Percentiles rank a stretch among this genome's conserved stretches.
Evolutionary conservation across 2,113 vertebrate species (phyloP).

Genomic region (Sphaerodactylus townsendi): DNA sequence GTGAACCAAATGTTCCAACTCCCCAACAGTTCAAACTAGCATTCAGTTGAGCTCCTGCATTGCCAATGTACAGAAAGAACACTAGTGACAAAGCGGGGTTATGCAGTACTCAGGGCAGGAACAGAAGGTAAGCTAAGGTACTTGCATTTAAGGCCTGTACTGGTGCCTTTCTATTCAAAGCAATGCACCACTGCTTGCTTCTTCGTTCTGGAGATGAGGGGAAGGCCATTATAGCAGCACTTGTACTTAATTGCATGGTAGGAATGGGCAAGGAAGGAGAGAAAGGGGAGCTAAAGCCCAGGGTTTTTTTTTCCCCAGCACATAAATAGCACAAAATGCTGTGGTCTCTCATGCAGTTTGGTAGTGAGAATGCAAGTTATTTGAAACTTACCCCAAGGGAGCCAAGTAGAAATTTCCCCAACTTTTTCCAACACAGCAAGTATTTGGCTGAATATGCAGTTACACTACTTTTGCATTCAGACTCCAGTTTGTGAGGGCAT

Average conservation of each 20-base stretch:
- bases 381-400: neutral
- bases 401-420: neutral
- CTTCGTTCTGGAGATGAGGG: neutral
- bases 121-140: neutral
- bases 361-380: neutral
- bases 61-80: neutral
- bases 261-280: neutral
- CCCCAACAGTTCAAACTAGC: neutral
- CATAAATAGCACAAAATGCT: neutral
- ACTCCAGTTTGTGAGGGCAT: neutral
- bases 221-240: neutral
- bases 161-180: neutral
- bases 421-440: neutral
- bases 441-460: neutral
- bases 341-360: neutral
- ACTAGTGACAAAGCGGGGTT: neutral
- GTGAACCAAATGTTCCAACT: neutral
- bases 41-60: neutral
- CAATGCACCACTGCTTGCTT: neutral
- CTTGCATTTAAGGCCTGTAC: neutral
- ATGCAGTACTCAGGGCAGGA: neutral
- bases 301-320: neutral
- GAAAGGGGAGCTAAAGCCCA: neutral
- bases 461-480: neutral
- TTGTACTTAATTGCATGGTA: neutral